Evolutionary conservation across 2,113 vertebrate genomes (phyloP).

Genomic region (Leptosomus discolor): DNA sequence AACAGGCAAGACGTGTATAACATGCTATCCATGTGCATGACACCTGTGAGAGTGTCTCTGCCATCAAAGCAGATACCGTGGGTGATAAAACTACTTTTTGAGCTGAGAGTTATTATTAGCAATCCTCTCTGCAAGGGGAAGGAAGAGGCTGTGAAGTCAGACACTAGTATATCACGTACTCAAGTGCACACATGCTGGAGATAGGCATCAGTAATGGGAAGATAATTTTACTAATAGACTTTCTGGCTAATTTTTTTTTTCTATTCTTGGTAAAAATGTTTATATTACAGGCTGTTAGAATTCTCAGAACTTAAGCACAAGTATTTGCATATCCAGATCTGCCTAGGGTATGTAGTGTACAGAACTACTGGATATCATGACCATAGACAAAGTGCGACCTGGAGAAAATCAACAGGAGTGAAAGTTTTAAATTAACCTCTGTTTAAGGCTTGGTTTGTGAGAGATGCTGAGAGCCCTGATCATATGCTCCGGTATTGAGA

Average conservation of each 20-base stretch:
- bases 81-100: background rate
- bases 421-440: background rate
- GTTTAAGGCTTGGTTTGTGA: background rate
- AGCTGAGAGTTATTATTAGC: background rate
- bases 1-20: background rate
- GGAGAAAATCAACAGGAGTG: background rate
- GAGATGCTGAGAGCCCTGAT: background rate
- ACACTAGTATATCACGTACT: fast-evolving
- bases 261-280: background rate
- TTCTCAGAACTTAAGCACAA: background rate
- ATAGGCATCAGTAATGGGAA: background rate
- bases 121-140: background rate
- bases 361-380: background rate
- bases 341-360: background rate
- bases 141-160: background rate
- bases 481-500: background rate
- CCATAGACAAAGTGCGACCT: fast-evolving
- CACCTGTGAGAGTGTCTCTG: background rate
- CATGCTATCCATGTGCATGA: background rate
- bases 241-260: background rate
- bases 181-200: background rate
- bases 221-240: background rate
- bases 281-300: background rate
- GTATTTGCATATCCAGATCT: background rate
- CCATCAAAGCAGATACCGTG: background rate